Conservation (phyloP, 2,113 vertebrate species). For the Empidonax alnorum region DNA sequence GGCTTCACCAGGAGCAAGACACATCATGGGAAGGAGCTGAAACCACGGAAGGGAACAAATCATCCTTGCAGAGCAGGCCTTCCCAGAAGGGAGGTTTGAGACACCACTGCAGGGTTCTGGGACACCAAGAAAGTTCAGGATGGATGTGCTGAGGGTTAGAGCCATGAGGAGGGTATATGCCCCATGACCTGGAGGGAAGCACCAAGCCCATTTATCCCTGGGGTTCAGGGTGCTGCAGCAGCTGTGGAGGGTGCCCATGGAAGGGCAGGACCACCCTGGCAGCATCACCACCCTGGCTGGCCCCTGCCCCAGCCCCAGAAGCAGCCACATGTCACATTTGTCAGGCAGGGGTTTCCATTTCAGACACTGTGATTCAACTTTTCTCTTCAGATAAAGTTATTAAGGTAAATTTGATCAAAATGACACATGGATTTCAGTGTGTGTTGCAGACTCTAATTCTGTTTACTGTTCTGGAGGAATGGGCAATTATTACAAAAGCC, state of each 20-base stretch:
- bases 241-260: background rate
- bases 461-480: slow-evolving; percentile 83
- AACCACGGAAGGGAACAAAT: accelerated
- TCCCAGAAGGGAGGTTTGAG: background rate
- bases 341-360: background rate
- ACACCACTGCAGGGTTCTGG: background rate
- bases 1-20: background rate
- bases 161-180: no score
- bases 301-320: background rate
- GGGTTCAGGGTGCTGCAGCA: background rate
- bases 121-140: background rate
- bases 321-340: background rate
- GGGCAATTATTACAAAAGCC: slow-evolving; percentile 82
- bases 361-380: slow-evolving; percentile 47
- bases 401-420: slow-evolving; percentile 82
- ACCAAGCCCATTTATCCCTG: background rate
- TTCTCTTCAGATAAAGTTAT: slow-evolving; percentile 78
- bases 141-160: background rate
- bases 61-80: background rate
- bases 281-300: background rate
- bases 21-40: background rate
- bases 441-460: slow-evolving; percentile 79
- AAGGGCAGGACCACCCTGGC: background rate
- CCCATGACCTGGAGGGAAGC: accelerated
- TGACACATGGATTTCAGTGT: slow-evolving; percentile 80